Evolutionary conservation across 2,888 invertebrate genomes (phyloP).

Genomic region (Criorhina ranunculi): DNA sequence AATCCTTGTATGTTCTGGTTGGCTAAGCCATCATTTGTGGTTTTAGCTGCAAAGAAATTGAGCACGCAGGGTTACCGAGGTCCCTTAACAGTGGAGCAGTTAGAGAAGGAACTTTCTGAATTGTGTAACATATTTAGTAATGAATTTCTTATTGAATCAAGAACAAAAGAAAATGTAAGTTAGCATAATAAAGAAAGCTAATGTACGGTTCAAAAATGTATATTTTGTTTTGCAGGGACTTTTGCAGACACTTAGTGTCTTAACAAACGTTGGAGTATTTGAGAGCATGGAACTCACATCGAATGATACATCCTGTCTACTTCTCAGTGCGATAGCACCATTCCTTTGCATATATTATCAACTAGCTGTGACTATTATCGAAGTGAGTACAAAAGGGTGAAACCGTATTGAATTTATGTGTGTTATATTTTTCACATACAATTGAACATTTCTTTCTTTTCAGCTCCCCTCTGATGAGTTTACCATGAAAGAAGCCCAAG

Average conservation of each 20-base stretch:
- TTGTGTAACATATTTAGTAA: slow-evolving; percentile 86
- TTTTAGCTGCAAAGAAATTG: slow-evolving; percentile 83
- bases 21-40: slow-evolving; percentile 87
- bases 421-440: too few relatives aligned
- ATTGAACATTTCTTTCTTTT: slow-evolving; percentile 58
- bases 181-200: not conserved
- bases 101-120: slow-evolving; percentile 47
- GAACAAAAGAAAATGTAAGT: slow-evolving; percentile 85
- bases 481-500: slow-evolving; percentile 86
- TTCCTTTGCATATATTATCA: slow-evolving; percentile 88
- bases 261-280: slow-evolving; percentile 81
- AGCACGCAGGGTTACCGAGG: slow-evolving; percentile 76
- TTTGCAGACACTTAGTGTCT: slow-evolving; percentile 82
- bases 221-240: slow-evolving; percentile 84
- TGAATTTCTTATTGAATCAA: slow-evolving; percentile 88
- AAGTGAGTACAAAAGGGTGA: slow-evolving; percentile 84
- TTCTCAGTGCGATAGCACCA: slow-evolving; percentile 87
- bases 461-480: slow-evolving; percentile 80
- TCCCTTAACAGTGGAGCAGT: slow-evolving; percentile 14
- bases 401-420: too few relatives aligned
- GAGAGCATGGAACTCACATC: slow-evolving; percentile 80
- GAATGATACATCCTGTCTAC: slow-evolving; percentile 83
- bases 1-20: slow-evolving; percentile 91
- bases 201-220: not conserved
- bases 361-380: slow-evolving; percentile 85